phyloP scores from a whole-genome alignment of 2,113 vertebrate species.

The Madoqua kirkii region DNA sequence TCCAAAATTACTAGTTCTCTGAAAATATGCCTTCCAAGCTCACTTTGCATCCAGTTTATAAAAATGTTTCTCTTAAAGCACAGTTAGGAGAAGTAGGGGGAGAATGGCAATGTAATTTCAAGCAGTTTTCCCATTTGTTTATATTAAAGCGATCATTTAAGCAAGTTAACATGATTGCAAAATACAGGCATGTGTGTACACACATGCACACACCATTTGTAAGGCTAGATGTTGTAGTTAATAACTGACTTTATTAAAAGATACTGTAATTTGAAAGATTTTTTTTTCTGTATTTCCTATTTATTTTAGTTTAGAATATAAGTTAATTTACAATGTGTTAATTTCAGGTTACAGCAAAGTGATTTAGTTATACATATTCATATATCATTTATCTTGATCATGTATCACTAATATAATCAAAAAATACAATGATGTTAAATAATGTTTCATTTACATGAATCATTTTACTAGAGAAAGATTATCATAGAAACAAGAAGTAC shows the following conservation, averaged over 20 bases:
- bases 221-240: background rate
- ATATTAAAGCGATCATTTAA: slow-evolving; percentile 71
- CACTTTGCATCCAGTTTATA: slow-evolving; percentile 66
- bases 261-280: background rate
- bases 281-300: background rate
- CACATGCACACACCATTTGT: background rate
- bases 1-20: slow-evolving; percentile 78
- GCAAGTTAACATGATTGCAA: slow-evolving; percentile 59
- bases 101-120: slow-evolving; percentile 41
- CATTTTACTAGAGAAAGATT: slow-evolving; percentile 2
- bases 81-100: slow-evolving; percentile 55
- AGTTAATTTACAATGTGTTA: background rate
- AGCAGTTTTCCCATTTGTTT: slow-evolving; percentile 57
- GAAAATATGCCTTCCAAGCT: slow-evolving; percentile 79
- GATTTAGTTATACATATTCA: background rate
- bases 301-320: background rate
- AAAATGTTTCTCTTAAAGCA: slow-evolving; percentile 73
- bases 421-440: background rate
- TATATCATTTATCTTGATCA: background rate
- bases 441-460: background rate
- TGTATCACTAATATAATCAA: background rate
- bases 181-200: background rate
- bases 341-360: background rate
- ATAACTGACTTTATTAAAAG: background rate
- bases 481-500: background rate